A percentile compares a stretch with the other conserved stretches of the same genome.
Conservation (phyloP, 1,140 invertebrate genomes). For the Formica exsecta region DNA sequence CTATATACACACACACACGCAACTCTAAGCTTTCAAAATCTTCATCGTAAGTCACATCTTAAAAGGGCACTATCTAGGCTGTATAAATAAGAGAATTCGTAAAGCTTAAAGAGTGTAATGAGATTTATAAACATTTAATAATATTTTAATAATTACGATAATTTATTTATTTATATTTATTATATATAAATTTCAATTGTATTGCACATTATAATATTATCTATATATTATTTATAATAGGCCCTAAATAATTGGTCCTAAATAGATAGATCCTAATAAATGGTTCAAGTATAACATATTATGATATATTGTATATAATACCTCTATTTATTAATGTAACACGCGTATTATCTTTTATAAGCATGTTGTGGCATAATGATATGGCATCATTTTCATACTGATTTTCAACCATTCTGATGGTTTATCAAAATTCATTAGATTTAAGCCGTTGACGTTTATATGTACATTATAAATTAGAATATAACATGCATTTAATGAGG, state of each 20-base stretch:
- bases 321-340: not conserved
- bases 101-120: not conserved
- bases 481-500: slow-evolving; percentile 17
- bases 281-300: not conserved
- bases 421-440: slow-evolving; percentile 30
- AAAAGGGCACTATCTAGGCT: not conserved
- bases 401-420: not conserved
- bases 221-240: not conserved
- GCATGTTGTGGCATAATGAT: not conserved
- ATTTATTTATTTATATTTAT: not conserved
- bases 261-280: not conserved
- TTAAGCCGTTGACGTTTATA: not conserved
- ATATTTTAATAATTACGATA: not conserved
- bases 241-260: too few species aligned
- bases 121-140: not conserved
- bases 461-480: slow-evolving; percentile 11
- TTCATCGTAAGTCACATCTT: slow-evolving; percentile 27
- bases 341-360: not conserved
- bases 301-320: not conserved
- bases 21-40: slow-evolving; percentile 39
- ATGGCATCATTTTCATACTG: not conserved
- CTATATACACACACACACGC: not conserved
- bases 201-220: not conserved
- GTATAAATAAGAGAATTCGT: not conserved
- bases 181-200: not conserved